Conservation (phyloP, 2,113 vertebrate species). For the Balaeniceps rex region DNA sequence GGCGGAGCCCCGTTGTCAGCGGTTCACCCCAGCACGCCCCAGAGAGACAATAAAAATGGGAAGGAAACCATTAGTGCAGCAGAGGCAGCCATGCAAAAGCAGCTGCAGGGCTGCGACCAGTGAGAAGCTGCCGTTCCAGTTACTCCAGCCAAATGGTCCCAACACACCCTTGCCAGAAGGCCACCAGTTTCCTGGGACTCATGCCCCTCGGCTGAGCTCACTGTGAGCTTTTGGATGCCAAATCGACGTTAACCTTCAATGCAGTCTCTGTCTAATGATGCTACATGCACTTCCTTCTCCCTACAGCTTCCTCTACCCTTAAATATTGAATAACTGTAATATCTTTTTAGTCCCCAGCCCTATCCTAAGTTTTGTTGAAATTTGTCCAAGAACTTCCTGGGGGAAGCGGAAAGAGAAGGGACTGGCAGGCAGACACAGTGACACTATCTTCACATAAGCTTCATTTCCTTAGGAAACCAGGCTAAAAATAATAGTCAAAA, state of each 20-base stretch:
- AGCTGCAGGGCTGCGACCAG: neutral
- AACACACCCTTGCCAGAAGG: neutral
- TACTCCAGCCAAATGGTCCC: neutral
- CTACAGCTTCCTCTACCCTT: neutral
- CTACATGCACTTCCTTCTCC: neutral
- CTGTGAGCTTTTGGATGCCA: neutral
- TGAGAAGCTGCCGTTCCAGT: neutral
- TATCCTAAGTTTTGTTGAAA: neutral
- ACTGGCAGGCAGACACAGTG: neutral
- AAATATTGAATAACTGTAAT: neutral
- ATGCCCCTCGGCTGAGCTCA: neutral
- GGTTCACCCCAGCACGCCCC: neutral
- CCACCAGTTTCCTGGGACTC: neutral
- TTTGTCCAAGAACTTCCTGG: constrained; percentile 34
- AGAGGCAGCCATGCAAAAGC: fast-evolving
- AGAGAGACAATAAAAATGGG: neutral
- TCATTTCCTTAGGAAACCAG: constrained; percentile 50
- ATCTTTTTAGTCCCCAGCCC: neutral
- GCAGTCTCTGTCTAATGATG: neutral
- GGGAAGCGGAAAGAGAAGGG: constrained; percentile 33
- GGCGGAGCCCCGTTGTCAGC: neutral
- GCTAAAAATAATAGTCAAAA: constrained; percentile 50
- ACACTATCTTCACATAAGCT: constrained; percentile 12
- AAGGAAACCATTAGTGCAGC: neutral
- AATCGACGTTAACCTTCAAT: neutral